Evolutionary conservation across 2,888 invertebrate species (phyloP).

Genomic region (Cataglyphis cursor): DNA sequence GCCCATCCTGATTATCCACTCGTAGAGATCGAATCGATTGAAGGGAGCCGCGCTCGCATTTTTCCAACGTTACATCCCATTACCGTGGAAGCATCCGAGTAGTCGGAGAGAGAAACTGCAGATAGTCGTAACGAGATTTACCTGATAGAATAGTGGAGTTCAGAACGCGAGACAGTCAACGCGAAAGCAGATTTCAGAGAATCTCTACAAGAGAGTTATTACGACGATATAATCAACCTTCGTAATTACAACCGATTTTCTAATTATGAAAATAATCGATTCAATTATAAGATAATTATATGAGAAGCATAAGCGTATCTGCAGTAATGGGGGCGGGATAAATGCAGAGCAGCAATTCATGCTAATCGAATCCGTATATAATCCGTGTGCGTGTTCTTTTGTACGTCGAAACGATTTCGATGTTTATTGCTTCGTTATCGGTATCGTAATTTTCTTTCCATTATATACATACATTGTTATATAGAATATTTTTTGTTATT

Average conservation of each 20-base stretch:
- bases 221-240: slow-evolving; percentile 73
- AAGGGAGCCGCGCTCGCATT: slow-evolving; percentile 65
- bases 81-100: slow-evolving; percentile 59
- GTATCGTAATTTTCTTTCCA: background rate
- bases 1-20: slow-evolving; percentile 58
- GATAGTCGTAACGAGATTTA: slow-evolving; percentile 73
- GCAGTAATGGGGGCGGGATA: background rate
- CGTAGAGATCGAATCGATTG: slow-evolving; percentile 40
- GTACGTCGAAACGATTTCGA: background rate
- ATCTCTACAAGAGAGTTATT: slow-evolving; percentile 74
- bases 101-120: slow-evolving; percentile 50
- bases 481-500: background rate
- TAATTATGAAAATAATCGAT: slow-evolving; percentile 79
- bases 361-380: slow-evolving; percentile 7
- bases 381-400: background rate
- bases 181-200: slow-evolving; percentile 58
- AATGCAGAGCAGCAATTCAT: background rate
- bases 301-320: slow-evolving; percentile 1
- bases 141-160: slow-evolving; percentile 71
- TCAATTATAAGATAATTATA: slow-evolving; percentile 34
- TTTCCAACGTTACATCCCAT: slow-evolving; percentile 70
- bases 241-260: slow-evolving; percentile 81
- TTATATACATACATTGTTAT: background rate
- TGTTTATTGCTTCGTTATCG: background rate
- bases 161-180: slow-evolving; percentile 57